Percentiles rank a stretch among this genome's conserved stretches.
These are phyloP conservation scores for Montipora efflorescens DNA, from an alignment of 64 coral and sea anemone genomes.

Conservation along the genomic window DNA sequence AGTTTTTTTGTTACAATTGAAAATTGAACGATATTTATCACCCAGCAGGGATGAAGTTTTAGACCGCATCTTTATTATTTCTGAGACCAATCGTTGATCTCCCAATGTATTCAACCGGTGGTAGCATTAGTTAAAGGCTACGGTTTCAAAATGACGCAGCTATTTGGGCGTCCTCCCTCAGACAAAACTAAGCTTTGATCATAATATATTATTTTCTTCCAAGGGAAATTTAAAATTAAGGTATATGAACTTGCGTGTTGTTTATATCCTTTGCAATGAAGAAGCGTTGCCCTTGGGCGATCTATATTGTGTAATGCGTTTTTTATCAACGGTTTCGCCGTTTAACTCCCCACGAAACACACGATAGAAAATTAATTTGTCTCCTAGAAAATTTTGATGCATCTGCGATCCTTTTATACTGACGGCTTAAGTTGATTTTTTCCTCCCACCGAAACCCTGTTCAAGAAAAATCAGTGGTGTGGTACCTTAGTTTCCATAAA, in stretches of 20 bases:
- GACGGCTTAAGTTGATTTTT: background rate
- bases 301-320: background rate
- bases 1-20: background rate
- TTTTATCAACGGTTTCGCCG: constrained; percentile 2
- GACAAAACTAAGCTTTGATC: background rate
- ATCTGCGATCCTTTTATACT: background rate
- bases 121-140: background rate
- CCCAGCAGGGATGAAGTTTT: constrained; percentile 31
- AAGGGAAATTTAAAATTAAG: background rate
- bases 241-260: constrained; percentile 9
- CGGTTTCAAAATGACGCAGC: background rate
- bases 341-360: constrained; percentile 17
- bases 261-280: background rate
- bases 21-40: constrained; percentile 30
- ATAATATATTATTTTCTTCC: background rate
- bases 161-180: background rate
- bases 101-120: constrained; percentile 1
- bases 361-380: background rate
- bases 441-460: too few species aligned
- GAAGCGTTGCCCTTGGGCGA: background rate
- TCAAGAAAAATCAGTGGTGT: too few species aligned
- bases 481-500: too few species aligned
- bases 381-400: background rate
- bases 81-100: background rate
- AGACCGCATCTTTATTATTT: background rate